These are phyloP conservation scores for Drosophila murphyi DNA, from an alignment of 1,140 invertebrate genomes.

Conservation along the genomic window DNA sequence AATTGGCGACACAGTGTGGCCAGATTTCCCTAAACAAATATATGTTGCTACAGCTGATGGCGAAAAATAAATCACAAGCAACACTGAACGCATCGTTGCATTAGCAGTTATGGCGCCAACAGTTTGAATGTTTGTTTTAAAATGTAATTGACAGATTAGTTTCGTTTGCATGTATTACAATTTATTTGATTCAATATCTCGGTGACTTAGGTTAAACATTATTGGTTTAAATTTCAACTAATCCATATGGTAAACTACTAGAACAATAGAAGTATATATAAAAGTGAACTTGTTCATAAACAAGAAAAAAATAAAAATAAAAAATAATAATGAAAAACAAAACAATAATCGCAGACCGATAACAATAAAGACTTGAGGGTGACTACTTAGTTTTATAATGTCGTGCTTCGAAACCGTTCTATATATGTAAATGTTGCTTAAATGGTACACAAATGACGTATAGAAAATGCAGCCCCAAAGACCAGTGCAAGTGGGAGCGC, in stretches of 20 bases:
- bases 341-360: slow-evolving; percentile 36
- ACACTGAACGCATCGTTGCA: slow-evolving; percentile 22
- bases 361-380: slow-evolving; percentile 36
- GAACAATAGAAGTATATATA: slow-evolving; percentile 23
- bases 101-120: background rate
- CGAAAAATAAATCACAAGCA: background rate
- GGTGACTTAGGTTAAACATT: slow-evolving; percentile 43
- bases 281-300: slow-evolving; percentile 7
- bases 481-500: slow-evolving; percentile 27
- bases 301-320: slow-evolving; percentile 11
- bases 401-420: slow-evolving; percentile 43
- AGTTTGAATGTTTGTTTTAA: background rate
- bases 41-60: slow-evolving; percentile 10
- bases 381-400: slow-evolving; percentile 38
- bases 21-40: background rate
- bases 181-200: slow-evolving; percentile 47
- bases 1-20: slow-evolving; percentile 23
- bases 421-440: slow-evolving; percentile 24
- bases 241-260: slow-evolving; percentile 21
- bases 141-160: background rate
- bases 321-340: slow-evolving; percentile 20
- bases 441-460: slow-evolving; percentile 40
- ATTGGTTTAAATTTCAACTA: slow-evolving; percentile 44
- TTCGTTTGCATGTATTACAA: slow-evolving; percentile 37
- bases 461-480: slow-evolving; percentile 32